Conservation (phyloP, 1,140 invertebrate genomes). For the Micrasema minimum region DNA sequence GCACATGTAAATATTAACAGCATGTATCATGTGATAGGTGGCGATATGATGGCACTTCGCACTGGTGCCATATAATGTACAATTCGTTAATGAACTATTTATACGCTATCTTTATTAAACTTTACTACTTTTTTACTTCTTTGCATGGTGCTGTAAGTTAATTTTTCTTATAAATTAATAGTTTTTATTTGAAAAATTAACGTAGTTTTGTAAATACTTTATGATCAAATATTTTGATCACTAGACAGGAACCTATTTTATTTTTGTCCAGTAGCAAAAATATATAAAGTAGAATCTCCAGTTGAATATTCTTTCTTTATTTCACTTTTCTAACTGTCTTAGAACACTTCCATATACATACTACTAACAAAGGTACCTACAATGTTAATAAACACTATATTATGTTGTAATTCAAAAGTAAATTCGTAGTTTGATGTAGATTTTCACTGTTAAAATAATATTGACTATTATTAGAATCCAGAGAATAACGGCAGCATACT, state of each 20-base stretch:
- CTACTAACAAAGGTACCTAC: conserved; percentile 33
- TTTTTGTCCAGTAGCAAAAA: conserved; percentile 50
- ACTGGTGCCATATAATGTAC: conserved; percentile 17
- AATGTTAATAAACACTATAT: too few relatives aligned
- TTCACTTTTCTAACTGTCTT: neutral
- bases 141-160: conserved; percentile 44
- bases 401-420: too few relatives aligned
- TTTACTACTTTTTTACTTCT: conserved; percentile 25
- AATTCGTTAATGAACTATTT: conserved; percentile 1
- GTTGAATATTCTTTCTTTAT: conserved; percentile 15
- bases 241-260: conserved; percentile 43
- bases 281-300: conserved; percentile 38
- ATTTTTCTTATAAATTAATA: conserved; percentile 48
- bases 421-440: too few relatives aligned
- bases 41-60: conserved; percentile 7
- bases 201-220: conserved; percentile 31
- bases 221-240: conserved; percentile 13
- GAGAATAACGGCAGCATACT: too few relatives aligned
- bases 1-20: conserved; percentile 24
- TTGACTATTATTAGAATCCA: too few relatives aligned
- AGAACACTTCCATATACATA: conserved; percentile 2
- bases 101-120: conserved; percentile 6
- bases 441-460: too few relatives aligned
- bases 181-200: conserved; percentile 51
- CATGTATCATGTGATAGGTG: conserved; percentile 2